Evolutionary conservation across 2,888 invertebrate species (phyloP).

Genomic region (Tanypteryx hageni): DNA sequence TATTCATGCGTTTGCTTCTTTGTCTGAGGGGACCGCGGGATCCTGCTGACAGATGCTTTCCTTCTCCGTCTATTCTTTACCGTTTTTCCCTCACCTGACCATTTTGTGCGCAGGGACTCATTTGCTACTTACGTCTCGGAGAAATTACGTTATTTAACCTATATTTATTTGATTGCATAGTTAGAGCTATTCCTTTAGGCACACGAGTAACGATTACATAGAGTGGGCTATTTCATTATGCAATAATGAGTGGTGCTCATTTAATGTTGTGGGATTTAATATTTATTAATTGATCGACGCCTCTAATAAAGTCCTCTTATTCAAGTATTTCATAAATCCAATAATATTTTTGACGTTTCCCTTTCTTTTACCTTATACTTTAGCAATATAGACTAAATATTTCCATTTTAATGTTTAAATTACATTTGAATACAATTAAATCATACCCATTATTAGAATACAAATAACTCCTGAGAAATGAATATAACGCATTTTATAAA

Average conservation of each 20-base stretch:
- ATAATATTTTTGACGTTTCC: too few relatives aligned
- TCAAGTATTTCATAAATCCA: too few relatives aligned
- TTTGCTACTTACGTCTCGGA: neutral
- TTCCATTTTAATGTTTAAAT: too few relatives aligned
- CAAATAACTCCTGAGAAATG: too few relatives aligned
- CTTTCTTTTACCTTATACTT: too few relatives aligned
- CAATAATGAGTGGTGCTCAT: neutral
- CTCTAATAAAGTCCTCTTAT: too few relatives aligned
- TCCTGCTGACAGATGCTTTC: constrained; percentile 60
- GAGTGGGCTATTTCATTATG: neutral
- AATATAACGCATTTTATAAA: too few relatives aligned
- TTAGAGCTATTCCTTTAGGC: neutral
- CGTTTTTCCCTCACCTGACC: constrained; percentile 21
- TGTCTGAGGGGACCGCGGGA: constrained; percentile 25
- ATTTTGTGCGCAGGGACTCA: constrained; percentile 38
- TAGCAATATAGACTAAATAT: too few relatives aligned
- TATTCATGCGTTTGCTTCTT: constrained; percentile 63
- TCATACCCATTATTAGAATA: too few relatives aligned
- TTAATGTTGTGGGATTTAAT: neutral
- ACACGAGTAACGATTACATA: too few relatives aligned
- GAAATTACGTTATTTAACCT: constrained; percentile 18
- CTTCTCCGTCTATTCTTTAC: constrained; percentile 40
- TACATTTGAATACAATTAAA: too few relatives aligned
- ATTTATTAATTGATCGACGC: too few relatives aligned
- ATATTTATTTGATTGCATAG: neutral